phyloP scores from a whole-genome alignment of 2,113 vertebrate species.

The Neomonachus schauinslandi region DNA sequence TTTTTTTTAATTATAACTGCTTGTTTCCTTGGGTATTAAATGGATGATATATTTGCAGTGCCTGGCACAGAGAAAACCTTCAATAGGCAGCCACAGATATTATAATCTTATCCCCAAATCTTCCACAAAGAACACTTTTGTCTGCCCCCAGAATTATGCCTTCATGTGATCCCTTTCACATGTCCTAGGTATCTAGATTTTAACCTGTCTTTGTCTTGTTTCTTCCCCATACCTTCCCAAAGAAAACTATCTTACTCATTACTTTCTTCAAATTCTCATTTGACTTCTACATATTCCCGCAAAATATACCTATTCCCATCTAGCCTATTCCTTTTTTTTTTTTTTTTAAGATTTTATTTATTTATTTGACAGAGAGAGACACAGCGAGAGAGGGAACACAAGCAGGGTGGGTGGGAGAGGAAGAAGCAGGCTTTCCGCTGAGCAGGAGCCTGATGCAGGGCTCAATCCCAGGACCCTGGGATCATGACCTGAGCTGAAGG shows the following conservation, averaged over 20 bases:
- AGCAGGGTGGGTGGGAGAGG: no score
- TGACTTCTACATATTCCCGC: background rate
- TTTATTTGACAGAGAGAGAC: no score
- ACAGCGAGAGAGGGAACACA: no score
- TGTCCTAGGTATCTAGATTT: background rate
- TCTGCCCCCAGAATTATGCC: background rate
- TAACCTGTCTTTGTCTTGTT: background rate
- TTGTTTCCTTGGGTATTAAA: conserved; percentile 22
- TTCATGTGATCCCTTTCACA: background rate
- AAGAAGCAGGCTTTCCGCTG: no score
- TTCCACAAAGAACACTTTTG: background rate
- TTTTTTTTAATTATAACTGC: background rate
- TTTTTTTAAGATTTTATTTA: no score
- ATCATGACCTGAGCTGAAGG: no score
- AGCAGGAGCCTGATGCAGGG: no score
- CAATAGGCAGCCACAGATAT: background rate
- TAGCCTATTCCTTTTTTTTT: background rate
- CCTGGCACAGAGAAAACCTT: background rate
- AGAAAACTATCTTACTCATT: conserved; percentile 25
- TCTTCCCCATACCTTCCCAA: background rate
- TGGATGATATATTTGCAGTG: background rate
- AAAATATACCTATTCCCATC: background rate
- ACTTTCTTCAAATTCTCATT: conserved; percentile 9
- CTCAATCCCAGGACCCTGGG: no score
- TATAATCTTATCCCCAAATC: background rate